A percentile compares a stretch with the other conserved stretches of the same genome.
Conservation (phyloP, 1,140 invertebrate genomes). For the Cotesia vestalis region DNA sequence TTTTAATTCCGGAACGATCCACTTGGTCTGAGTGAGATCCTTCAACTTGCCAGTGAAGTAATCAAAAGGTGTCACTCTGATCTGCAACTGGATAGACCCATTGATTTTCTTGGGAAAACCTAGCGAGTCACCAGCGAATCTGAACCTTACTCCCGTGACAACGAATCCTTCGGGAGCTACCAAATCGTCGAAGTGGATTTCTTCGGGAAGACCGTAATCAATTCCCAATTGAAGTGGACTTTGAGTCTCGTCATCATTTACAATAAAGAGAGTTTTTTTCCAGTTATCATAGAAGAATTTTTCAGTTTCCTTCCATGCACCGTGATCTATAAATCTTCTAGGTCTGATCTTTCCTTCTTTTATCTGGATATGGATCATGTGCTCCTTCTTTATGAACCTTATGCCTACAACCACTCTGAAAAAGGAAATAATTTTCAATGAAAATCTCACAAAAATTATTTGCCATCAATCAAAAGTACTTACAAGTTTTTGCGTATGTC, state of each 20-base stretch:
- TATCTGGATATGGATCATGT: conserved; percentile 1
- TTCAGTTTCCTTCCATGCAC: neutral
- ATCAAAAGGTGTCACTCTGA: neutral
- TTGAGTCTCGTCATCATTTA: neutral
- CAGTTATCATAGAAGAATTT: neutral
- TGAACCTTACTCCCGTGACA: neutral
- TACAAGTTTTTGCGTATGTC: neutral
- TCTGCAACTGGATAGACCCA: neutral
- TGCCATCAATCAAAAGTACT: neutral
- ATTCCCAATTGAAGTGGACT: neutral
- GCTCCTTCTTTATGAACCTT: neutral
- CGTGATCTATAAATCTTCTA: neutral
- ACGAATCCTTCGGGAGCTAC: neutral
- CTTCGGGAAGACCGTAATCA: neutral
- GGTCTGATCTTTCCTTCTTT: neutral
- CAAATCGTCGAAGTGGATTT: neutral
- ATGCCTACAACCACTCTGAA: neutral
- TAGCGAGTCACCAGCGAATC: neutral
- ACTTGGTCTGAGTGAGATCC: neutral
- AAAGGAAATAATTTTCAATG: too few relatives aligned
- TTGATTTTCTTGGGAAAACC: neutral
- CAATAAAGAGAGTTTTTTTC: neutral
- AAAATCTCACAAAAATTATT: too few relatives aligned
- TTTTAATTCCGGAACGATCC: neutral
- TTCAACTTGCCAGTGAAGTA: neutral